Evolutionary conservation across 2,797 vertebrate species (phyloP), one percentile per base, ranked within the genome.

Genomic region (Myotis myotis): DNA sequence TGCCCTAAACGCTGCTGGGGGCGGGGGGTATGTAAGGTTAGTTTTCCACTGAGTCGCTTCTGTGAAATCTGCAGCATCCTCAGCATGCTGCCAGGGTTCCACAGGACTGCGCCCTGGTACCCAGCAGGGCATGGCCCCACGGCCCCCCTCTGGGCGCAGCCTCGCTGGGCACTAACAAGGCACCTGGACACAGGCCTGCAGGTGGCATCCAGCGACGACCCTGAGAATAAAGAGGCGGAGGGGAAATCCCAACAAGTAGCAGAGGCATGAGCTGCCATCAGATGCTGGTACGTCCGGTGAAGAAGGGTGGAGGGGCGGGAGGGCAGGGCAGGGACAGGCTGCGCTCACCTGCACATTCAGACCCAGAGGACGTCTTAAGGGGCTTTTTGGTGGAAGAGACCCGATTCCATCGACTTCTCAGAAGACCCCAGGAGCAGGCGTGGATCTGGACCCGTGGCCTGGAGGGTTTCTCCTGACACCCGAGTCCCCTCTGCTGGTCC

Each of bases 361-460:
- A 99, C 96, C 99, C 99, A 70, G 98, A 99, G 0, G 99, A 99
- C n/a, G 98, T 99, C 96, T 99, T 99, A 99, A 99, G 98, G 99
- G 99, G 98, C 99, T 99, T 97, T 99, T 99, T 87, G 98, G 98
- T n/a, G 99, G 98, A 97, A 98, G 98, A 97, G 99, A 99, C 98
- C 99, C 98, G 33, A 99, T 99, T 97, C 98, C 98, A 76, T 98
- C 96, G 98, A 99, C 0, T 98, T 99, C 13, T 99, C 99, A 44
- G 98, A 99, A 51, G 98, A 99, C 92, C 98, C 98, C 30, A 98
- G 98, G 87, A 98, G 30, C 92, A 92, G 98, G 98, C 15, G 98
- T 57, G 98, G 98, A 49, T 99, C 99, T 97, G 98, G 60, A 13
- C 99, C 96, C 0, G 99, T 99, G 92, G 98, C 98, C 23, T 9